These are phyloP conservation scores for Junonia oenone DNA, from an alignment of 2,888 invertebrate genomes.

Conservation along the genomic window DNA sequence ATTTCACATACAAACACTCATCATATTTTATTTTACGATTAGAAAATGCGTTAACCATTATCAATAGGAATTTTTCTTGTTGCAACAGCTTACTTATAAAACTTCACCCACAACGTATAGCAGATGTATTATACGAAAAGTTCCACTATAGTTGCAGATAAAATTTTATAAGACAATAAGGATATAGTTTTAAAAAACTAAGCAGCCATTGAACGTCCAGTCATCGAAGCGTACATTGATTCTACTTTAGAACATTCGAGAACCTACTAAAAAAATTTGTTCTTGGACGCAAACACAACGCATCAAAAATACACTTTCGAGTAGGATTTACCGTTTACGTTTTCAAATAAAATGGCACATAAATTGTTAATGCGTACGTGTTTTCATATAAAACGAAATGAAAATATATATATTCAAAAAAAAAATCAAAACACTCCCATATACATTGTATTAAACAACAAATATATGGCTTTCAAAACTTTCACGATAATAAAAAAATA, in stretches of 20 bases:
- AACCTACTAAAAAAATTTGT: conserved; percentile 57
- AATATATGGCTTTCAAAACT: conserved; percentile 62
- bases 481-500: conserved; percentile 36
- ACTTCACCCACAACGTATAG: background rate
- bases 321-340: conserved; percentile 52
- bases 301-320: conserved; percentile 36
- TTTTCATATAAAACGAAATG: conserved; percentile 23
- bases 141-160: background rate
- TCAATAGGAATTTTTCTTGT: background rate
- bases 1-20: too few species aligned
- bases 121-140: background rate
- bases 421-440: conserved; percentile 37
- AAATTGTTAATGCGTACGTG: background rate
- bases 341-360: conserved; percentile 62
- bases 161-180: background rate
- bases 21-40: background rate
- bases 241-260: conserved; percentile 73
- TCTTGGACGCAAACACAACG: conserved; percentile 42
- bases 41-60: background rate
- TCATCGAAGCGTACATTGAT: conserved; percentile 72
- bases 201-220: conserved; percentile 42
- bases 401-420: conserved; percentile 36
- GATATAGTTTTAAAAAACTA: too few species aligned
- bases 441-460: conserved; percentile 58
- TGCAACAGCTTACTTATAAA: background rate